These are phyloP conservation scores for Spizaetus ornatus DNA, from an alignment of 2,113 vertebrate genomes.

Conservation along the genomic window DNA sequence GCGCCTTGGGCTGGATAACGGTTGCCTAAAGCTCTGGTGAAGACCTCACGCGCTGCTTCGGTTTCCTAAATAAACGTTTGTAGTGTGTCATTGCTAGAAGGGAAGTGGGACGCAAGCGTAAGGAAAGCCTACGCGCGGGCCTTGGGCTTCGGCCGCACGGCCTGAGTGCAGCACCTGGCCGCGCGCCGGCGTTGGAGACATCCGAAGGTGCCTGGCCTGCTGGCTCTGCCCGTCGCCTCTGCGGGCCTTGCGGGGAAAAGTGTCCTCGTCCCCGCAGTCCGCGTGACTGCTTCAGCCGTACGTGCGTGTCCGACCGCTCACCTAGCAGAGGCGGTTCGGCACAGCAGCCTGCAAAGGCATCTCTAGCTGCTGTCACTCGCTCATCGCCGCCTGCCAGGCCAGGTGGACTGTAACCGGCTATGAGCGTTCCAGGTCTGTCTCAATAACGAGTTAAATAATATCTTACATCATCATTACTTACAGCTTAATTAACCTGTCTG, in stretches of 20 bases:
- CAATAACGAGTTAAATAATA: neutral
- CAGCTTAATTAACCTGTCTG: neutral
- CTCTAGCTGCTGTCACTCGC: neutral
- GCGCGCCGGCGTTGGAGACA: fast-evolving
- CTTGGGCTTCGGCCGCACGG: fast-evolving
- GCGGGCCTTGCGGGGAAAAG: fast-evolving
- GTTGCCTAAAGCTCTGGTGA: neutral
- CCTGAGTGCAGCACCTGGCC: neutral
- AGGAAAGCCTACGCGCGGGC: neutral
- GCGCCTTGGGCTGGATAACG: fast-evolving
- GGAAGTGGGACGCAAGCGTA: neutral
- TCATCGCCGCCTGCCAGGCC: neutral
- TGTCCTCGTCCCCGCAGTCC: fast-evolving
- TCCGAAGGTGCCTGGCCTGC: fast-evolving
- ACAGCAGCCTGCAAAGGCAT: fast-evolving
- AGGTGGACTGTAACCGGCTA: too few species aligned
- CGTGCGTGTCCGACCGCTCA: fast-evolving
- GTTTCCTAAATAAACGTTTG: neutral
- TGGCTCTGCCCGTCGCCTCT: neutral
- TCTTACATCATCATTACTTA: neutral
- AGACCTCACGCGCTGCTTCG: fast-evolving
- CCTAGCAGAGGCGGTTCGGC: fast-evolving
- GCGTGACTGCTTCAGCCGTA: fast-evolving
- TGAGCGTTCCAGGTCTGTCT: neutral
- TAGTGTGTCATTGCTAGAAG: neutral